Percentiles rank a stretch among this genome's conserved stretches.
Evolutionary conservation across 1,140 invertebrate genomes (phyloP).

Genomic region (Trinorchestia longiramus): DNA sequence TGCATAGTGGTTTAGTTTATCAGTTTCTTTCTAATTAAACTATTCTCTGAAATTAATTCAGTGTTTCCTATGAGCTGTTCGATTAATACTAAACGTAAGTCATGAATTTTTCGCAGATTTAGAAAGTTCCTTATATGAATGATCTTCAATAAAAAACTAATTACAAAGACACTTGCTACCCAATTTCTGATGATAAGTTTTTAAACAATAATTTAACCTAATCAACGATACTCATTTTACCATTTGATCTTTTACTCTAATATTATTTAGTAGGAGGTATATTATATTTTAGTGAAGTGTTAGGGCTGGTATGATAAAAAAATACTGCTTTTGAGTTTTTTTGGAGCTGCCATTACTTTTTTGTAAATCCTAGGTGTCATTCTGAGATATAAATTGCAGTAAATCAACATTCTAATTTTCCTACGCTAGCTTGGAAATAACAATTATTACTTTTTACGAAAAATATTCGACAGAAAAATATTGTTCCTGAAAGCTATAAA

Average conservation of each 20-base stretch:
- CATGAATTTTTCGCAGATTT: background rate
- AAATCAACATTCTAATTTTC: too few species aligned
- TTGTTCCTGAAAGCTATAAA: too few species aligned
- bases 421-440: too few species aligned
- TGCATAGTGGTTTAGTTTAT: background rate
- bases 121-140: background rate
- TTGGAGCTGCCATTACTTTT: background rate
- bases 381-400: background rate
- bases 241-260: background rate
- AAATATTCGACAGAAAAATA: background rate
- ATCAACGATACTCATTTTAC: background rate
- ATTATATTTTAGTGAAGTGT: background rate
- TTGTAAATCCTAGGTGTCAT: background rate
- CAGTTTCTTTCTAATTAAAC: background rate
- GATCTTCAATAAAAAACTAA: background rate
- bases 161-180: background rate
- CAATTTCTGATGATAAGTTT: too few species aligned
- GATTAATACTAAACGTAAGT: background rate
- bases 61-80: background rate
- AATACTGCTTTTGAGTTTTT: background rate
- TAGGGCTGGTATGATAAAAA: background rate
- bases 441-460: background rate
- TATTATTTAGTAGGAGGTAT: background rate
- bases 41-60: background rate
- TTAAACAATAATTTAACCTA: background rate